Base-by-base conservation (phyloP, 2,113 vertebrate species). In the Nanorana parkeri region DNA sequence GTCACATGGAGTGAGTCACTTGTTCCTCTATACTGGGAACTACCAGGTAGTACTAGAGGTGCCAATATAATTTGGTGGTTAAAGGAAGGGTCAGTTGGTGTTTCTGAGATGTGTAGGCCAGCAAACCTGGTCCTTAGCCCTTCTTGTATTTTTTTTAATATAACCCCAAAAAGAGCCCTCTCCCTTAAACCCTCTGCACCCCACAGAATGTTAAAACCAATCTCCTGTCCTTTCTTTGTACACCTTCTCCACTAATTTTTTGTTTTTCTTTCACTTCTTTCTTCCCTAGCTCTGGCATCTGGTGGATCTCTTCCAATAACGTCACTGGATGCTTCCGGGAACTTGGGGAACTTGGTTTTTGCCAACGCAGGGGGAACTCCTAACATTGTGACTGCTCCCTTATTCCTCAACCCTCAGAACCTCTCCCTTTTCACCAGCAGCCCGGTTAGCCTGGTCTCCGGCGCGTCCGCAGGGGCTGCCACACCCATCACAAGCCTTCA, bases 361-460 rank as follows among this genome's bases (percentile, higher is more conserved):
- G 96, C 97, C 91, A 95, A 95, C 65, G 95, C 93, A 2, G 96
- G 96, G 81, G 92, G 91, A 85, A 93, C 94, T 74, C 94, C 93
- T 87, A 99, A 97, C 94, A 94, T 99, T 84, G 94, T 99, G 91
- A 97, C 96, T 84, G 95, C 96, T 65, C 96, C 97, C n/a, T 93
- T 99, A 87, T 99, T 99, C 92, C 94, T 99, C 89, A 98, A 95
- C 90, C 97, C 96, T 87, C 98, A 98, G 93, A 99, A 97, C 93
- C 96, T 99, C 89, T 99, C 97, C 88, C 94, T 99, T 92, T 95
- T 99, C 92, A 96, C 97, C 96, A 97, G 96, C 95, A 98, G 97
- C 92, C 98, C 98, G 0, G 95, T 99, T 86, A 99, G 97, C 92
- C 91, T 99, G 94, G 94, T 99, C 90, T 97, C 97, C 71, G 94